Evolutionary conservation across 2,113 vertebrate species (phyloP), one percentile per base, ranked within the genome.

Genomic region (Polypterus bichir): DNA sequence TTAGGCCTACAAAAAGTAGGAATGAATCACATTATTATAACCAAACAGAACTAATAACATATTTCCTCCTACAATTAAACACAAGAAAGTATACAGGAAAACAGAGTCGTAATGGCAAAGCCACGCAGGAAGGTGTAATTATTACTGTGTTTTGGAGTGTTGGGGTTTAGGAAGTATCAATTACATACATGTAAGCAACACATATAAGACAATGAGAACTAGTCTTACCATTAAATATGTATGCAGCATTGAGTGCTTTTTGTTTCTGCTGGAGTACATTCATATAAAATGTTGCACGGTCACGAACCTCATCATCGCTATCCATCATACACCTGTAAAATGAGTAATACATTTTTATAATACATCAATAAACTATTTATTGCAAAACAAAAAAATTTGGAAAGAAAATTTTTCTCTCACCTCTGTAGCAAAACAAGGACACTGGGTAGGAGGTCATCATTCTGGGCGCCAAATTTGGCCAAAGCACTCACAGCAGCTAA

Each of bases 391-490:
- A 27, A 27, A 10, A 10, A 5, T 61, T 8, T 44, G 7, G 27
- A 27, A 27, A 27, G 27, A 27, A n/a, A n/a, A 27, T 27, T 1
- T 3, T 54, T 44, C 10, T 55, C 74, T 79, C 78, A 97, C 92
- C 96, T 94, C 75, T 98, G 92, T 76, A 99, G 82, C 44, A 99
- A 90, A 59, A 98, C 96, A 74, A 99, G 78, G 66, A 99, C 91
- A 59, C 94, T 99, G 0, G 95, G 95, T 4, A 98, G 90, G 61
- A 99, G 86, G 63, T 83, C 92, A 51, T 98, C 95, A 8, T 99
- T 99, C 80, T 98, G 96, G 63, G 95, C 96, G 65, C 96, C 95
- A 78, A 99, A 98, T 71, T 98, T 99, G 1, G 96, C 96, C 74
- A 99, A 66, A 1, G 96, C 95, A 6, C 93, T 99, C 59, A 98